Evolutionary conservation across 1,140 invertebrate species (phyloP).

Genomic region (Schlechtendalia chinensis): DNA sequence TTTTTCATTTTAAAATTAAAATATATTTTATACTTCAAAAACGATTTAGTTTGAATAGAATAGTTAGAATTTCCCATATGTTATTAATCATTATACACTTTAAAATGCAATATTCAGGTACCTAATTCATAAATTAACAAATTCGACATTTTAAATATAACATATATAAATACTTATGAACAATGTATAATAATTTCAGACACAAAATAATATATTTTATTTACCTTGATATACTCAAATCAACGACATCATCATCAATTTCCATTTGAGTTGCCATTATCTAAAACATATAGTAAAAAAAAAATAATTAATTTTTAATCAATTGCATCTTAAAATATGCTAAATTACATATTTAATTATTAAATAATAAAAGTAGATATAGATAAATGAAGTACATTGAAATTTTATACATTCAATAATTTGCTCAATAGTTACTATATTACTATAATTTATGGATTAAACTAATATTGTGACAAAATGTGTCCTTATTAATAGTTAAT

Average conservation of each 20-base stretch:
- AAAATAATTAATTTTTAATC: too few species aligned
- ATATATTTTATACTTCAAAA: too few species aligned
- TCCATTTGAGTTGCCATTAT: conserved; percentile 61
- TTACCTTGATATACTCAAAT: conserved; percentile 71
- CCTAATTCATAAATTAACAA: too few species aligned
- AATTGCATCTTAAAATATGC: neutral
- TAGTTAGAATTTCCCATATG: too few species aligned
- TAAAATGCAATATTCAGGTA: too few species aligned
- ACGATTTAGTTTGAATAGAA: too few species aligned
- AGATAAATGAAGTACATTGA: neutral
- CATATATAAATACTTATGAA: too few species aligned
- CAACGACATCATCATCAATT: conserved; percentile 68
- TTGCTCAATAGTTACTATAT: neutral
- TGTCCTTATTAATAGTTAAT: neutral
- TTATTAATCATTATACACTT: too few species aligned
- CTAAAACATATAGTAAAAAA: conserved; percentile 57
- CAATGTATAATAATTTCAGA: too few species aligned
- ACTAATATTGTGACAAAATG: neutral
- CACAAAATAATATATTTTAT: conserved; percentile 34
- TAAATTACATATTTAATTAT: neutral
- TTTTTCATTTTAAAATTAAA: too few species aligned
- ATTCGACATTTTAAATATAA: too few species aligned
- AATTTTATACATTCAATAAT: too few species aligned
- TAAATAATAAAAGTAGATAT: neutral
- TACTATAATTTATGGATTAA: neutral